These are phyloP conservation scores for Falcaria lacertinaria DNA, from an alignment of 2,888 invertebrate species.

Conservation along the genomic window DNA sequence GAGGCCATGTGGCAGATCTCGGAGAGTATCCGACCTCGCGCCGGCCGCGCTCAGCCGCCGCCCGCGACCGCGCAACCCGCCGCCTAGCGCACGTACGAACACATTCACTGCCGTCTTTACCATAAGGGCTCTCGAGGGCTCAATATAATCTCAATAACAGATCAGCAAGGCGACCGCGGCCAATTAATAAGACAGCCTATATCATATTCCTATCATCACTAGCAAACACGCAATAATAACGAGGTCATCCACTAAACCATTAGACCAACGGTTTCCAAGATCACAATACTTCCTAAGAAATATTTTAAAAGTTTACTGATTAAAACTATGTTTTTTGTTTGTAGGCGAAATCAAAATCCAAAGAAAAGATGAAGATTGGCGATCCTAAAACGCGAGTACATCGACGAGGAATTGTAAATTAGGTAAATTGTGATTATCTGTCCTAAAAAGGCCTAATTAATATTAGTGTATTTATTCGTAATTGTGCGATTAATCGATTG, in stretches of 20 bases:
- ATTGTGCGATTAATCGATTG: conserved; percentile 62
- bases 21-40: conserved; percentile 96
- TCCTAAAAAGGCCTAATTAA: conserved; percentile 79
- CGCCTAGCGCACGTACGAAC: conserved; percentile 18
- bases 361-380: conserved; percentile 47
- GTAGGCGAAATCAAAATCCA: conserved; percentile 57
- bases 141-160: too few relatives aligned
- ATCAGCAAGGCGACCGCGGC: too few relatives aligned
- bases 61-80: conserved; percentile 29
- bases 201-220: too few relatives aligned
- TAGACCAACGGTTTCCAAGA: too few relatives aligned
- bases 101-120: too few relatives aligned
- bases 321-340: conserved; percentile 10
- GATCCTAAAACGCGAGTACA: conserved; percentile 42
- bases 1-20: conserved; percentile 99
- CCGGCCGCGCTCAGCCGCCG: conserved; percentile 75
- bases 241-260: too few relatives aligned
- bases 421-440: conserved; percentile 74
- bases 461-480: conserved; percentile 72
- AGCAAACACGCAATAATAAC: too few relatives aligned
- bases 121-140: too few relatives aligned
- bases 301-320: too few relatives aligned
- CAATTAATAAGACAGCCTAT: too few relatives aligned
- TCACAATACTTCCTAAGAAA: too few relatives aligned
- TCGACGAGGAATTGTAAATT: conserved; percentile 48